phyloP scores from a whole-genome alignment of 1,140 invertebrate genomes.

The Anadara kagoshimensis region DNA sequence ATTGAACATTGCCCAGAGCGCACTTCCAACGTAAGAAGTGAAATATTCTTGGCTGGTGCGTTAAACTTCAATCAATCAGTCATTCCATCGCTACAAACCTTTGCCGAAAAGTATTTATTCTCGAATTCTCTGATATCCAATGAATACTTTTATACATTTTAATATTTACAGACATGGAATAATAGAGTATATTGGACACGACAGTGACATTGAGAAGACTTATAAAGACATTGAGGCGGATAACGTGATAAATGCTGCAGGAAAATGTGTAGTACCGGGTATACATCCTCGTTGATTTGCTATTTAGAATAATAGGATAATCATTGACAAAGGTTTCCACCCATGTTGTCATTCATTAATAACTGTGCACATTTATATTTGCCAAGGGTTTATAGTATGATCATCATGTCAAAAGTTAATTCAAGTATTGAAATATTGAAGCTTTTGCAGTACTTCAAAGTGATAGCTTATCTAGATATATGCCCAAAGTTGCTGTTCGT shows the following conservation, averaged over 20 bases:
- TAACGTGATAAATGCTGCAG: slow-evolving; percentile 72
- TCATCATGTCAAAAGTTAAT: too few species aligned
- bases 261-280: slow-evolving; percentile 75
- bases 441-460: too few species aligned
- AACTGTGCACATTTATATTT: too few species aligned
- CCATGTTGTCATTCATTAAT: too few species aligned
- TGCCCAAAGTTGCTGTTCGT: too few species aligned
- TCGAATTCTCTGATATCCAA: not conserved
- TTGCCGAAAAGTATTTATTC: not conserved
- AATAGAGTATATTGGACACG: slow-evolving; percentile 53
- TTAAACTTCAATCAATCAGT: not conserved
- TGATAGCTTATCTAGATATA: too few species aligned
- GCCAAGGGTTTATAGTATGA: too few species aligned
- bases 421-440: too few species aligned
- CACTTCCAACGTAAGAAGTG: not conserved
- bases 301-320: not conserved
- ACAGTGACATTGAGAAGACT: slow-evolving; percentile 37
- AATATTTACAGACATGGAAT: slow-evolving; percentile 47
- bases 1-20: not conserved
- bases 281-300: not conserved
- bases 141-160: not conserved
- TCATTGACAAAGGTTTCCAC: too few species aligned
- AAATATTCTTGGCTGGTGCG: not conserved
- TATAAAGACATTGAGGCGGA: slow-evolving; percentile 29
- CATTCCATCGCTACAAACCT: not conserved